A percentile compares a stretch with the other conserved stretches of the same genome.
Evolutionary conservation across 2,888 invertebrate species (phyloP).

Genomic region (Fragum sueziense): DNA sequence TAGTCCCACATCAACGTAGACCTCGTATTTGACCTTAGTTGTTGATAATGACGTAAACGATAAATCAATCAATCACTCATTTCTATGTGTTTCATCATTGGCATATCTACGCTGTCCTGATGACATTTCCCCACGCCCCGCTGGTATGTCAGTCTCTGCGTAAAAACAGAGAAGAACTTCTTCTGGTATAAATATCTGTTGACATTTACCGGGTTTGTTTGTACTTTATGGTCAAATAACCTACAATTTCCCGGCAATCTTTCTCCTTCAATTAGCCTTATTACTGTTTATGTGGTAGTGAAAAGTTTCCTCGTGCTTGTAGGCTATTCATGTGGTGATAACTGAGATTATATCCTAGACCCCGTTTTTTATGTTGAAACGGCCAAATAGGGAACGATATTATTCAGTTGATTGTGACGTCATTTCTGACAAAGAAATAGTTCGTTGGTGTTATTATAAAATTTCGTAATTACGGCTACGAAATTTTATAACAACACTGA

Average conservation of each 20-base stretch:
- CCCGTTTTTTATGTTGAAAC: too few species aligned
- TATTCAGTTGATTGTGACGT: too few species aligned
- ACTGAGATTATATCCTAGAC: too few species aligned
- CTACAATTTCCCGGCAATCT: slow-evolving; percentile 11
- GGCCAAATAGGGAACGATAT: too few species aligned
- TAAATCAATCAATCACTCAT: not conserved
- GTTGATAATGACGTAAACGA: not conserved
- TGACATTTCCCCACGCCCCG: too few species aligned
- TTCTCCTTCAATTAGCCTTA: slow-evolving; percentile 10
- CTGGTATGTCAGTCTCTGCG: too few species aligned
- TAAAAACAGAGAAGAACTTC: not conserved
- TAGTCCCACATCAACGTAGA: not conserved
- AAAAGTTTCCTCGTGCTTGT: not conserved
- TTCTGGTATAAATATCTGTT: slow-evolving; percentile 6
- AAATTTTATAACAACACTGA: too few species aligned
- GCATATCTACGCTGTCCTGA: not conserved
- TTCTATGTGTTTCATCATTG: not conserved
- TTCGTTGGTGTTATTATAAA: too few species aligned
- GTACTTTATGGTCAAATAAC: slow-evolving; percentile 10
- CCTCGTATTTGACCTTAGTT: not conserved
- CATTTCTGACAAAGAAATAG: too few species aligned
- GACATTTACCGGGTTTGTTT: slow-evolving; percentile 10
- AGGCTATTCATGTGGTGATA: too few species aligned
- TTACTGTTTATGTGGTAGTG: not conserved
- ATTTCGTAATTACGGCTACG: too few species aligned